Base-by-base conservation (phyloP, 2,113 vertebrate genomes). In the Pampusana beccarii region DNA sequence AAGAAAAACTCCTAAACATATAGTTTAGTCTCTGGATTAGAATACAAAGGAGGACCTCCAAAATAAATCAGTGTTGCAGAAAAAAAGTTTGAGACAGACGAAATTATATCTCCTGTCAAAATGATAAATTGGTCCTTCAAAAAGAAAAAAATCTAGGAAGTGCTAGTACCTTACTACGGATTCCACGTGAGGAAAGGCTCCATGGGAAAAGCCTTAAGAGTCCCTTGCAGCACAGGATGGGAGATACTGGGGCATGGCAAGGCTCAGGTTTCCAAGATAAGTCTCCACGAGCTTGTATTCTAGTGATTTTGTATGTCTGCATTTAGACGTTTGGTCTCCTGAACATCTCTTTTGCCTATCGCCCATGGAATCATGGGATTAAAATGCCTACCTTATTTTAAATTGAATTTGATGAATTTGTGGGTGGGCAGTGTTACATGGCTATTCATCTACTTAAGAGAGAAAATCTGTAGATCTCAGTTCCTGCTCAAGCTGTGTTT, bases 271-370 rank as follows among this genome's bases (percentile, higher is more conserved):
- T 64, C 61, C 25, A 69, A 85, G 28, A 61, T 16, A 69, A 54
- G 6, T 57, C 24, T 75, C 17, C 17, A 38, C 14, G 29, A 28
- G 2, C n/a, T 40, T 40, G 5, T 80, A n/a, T 64, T 78, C 11
- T 38, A 56, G 19, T 58, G 15, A 6, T 31, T 69, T 65, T 77
- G 10, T 40, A 12, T 54, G 6, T 23, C 25, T 54, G 19, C 1
- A 1, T 46, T 78, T 58, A 13, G 8, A 51, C 2, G 0, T 31
- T 70, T 14, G 54, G 0, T 44, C 16, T 65, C 15, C 54, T 50
- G 44, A 44, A n/a, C 6, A 17, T n/a, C 18, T 53, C 13, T 24
- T 77, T 61, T 83, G 5, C 25, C 67, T 56, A 29, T 56, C 0
- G 0, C 8, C 5, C 53, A 38, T 19, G 13, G 36, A 89, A 51